Conservation (phyloP, 1,140 invertebrate species). For the Calephelis nemesis region DNA sequence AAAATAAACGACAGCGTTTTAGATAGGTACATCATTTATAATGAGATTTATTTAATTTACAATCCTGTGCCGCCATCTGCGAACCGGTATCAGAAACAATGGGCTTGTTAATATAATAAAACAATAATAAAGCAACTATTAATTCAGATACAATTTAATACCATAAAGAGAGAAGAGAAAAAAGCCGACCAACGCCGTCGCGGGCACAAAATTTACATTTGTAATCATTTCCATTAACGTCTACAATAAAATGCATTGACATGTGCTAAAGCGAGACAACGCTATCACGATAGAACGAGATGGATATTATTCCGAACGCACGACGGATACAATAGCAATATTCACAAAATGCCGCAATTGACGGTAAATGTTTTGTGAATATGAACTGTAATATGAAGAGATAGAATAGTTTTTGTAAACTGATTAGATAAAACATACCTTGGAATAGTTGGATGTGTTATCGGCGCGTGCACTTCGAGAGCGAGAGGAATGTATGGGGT, state of each 20-base stretch:
- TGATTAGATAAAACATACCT: slow-evolving; percentile 24
- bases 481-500: slow-evolving; percentile 47
- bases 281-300: slow-evolving; percentile 56
- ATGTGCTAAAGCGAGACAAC: slow-evolving; percentile 55
- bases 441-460: slow-evolving; percentile 21
- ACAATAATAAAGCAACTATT: slow-evolving; percentile 53
- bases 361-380: slow-evolving; percentile 34
- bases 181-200: slow-evolving; percentile 72
- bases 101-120: slow-evolving; percentile 39
- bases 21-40: slow-evolving; percentile 17
- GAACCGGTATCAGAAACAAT: slow-evolving; percentile 31
- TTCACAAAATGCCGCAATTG: slow-evolving; percentile 38
- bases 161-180: slow-evolving; percentile 72
- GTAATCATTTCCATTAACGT: slow-evolving; percentile 77
- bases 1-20: background rate
- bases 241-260: slow-evolving; percentile 77
- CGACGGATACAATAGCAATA: slow-evolving; percentile 60
- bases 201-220: slow-evolving; percentile 78
- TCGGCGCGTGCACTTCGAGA: slow-evolving; percentile 60
- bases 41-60: slow-evolving; percentile 20
- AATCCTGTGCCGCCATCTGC: slow-evolving; percentile 16
- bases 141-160: slow-evolving; percentile 73
- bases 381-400: slow-evolving; percentile 36
- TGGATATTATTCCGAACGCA: slow-evolving; percentile 42
- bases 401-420: slow-evolving; percentile 34